Percentiles rank a stretch among this genome's conserved stretches.
Conservation (phyloP, 2,797 vertebrate genomes). For the Merluccius polli region DNA sequence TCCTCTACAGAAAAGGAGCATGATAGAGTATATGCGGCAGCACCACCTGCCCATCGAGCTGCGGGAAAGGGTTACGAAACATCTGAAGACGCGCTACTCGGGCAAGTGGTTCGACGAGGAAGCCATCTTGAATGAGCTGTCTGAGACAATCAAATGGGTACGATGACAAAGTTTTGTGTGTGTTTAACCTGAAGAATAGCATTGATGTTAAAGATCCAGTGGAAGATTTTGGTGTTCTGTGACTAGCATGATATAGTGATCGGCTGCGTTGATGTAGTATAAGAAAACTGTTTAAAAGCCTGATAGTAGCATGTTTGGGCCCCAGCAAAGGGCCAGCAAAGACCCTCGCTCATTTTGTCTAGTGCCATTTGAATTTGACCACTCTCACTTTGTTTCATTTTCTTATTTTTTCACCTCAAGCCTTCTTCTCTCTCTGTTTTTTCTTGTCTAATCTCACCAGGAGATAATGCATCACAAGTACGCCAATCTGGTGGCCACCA, state of each 20-base stretch:
- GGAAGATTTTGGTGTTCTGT: too few relatives aligned
- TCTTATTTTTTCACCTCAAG: conserved; percentile 1
- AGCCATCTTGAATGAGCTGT: conserved; percentile 10
- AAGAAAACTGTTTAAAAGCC: neutral
- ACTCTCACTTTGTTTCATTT: too few relatives aligned
- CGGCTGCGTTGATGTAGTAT: neutral
- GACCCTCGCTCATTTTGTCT: neutral
- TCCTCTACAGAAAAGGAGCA: conserved; percentile 6
- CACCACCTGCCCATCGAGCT: neutral
- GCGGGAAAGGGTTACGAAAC: neutral
- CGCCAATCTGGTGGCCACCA: conserved; percentile 21
- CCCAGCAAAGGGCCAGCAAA: neutral
- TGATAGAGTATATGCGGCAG: conserved; percentile 10
- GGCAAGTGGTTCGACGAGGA: conserved; percentile 33
- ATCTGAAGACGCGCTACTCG: conserved; percentile 8
- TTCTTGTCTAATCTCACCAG: conserved; percentile 15
- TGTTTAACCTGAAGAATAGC: neutral
- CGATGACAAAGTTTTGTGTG: conserved; percentile 2
- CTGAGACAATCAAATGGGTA: conserved; percentile 24
- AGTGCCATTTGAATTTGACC: conserved; percentile 11
- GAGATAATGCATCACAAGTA: conserved; percentile 24
- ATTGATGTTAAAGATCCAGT: neutral
- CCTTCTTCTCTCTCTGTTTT: neutral
- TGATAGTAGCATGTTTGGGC: neutral
- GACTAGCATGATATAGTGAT: too few relatives aligned